These are phyloP conservation scores for Cyanistes caeruleus DNA, from an alignment of 2,113 vertebrate species.

Conservation along the genomic window DNA sequence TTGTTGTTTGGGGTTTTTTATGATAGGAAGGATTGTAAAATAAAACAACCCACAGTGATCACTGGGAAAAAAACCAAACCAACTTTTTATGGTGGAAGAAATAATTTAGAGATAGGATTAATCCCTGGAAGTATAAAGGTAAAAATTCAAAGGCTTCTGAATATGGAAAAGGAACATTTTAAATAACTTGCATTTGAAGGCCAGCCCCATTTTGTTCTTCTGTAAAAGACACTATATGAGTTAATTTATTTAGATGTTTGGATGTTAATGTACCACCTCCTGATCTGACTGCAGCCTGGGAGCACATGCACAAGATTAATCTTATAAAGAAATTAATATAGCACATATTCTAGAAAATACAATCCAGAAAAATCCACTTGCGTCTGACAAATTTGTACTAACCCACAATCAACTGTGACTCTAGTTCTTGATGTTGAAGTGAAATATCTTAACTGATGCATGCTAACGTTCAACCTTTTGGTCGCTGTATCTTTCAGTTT, in stretches of 20 bases:
- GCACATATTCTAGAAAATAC: not conserved
- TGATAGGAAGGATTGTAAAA: not conserved
- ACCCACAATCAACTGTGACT: constrained; percentile 59
- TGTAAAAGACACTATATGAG: not conserved
- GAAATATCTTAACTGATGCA: constrained; percentile 61
- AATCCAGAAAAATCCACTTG: constrained; percentile 45
- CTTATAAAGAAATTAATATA: not conserved
- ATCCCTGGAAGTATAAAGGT: not conserved
- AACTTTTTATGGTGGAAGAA: not conserved
- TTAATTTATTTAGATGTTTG: not conserved
- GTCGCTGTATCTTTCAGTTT: constrained; percentile 54
- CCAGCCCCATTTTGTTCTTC: not conserved
- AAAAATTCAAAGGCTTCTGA: not conserved
- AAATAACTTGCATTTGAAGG: not conserved
- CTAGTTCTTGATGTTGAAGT: constrained; percentile 66
- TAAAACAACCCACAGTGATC: not conserved
- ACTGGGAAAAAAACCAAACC: not conserved
- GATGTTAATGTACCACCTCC: not conserved
- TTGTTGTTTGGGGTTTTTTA: not conserved
- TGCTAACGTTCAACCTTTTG: constrained; percentile 55
- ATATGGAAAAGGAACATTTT: not conserved
- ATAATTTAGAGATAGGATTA: not conserved
- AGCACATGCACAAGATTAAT: constrained; percentile 19
- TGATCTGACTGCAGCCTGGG: constrained; percentile 21
- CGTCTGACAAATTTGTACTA: constrained; percentile 56